phyloP scores from a whole-genome alignment of 2,888 invertebrate genomes.

The Escarpia spicata region DNA sequence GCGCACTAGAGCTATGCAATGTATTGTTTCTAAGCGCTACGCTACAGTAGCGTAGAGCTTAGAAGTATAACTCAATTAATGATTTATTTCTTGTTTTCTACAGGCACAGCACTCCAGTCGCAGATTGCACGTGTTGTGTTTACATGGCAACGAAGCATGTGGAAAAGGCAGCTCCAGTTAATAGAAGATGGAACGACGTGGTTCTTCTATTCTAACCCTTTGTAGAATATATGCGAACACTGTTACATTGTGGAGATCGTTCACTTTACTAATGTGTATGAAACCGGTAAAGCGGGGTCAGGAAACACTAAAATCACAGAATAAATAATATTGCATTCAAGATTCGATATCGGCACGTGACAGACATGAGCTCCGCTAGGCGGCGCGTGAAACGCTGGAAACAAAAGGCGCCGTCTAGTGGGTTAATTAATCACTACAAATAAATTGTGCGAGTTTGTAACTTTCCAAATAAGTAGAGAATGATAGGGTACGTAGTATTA shows the following conservation, averaged over 20 bases:
- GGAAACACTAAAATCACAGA: not conserved
- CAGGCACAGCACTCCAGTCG: not conserved
- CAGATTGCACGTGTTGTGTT: not conserved
- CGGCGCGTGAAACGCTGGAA: not conserved
- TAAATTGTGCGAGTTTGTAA: not conserved
- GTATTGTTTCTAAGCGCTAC: too few relatives aligned
- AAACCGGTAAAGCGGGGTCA: not conserved
- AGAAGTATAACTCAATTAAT: too few relatives aligned
- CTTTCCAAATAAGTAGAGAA: too few relatives aligned
- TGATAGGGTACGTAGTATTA: too few relatives aligned
- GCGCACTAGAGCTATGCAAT: too few relatives aligned
- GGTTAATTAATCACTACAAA: not conserved
- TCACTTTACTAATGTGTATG: not conserved
- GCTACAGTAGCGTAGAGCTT: too few relatives aligned
- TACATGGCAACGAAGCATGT: constrained; percentile 4
- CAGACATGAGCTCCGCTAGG: not conserved
- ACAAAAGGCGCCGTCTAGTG: constrained; percentile 4
- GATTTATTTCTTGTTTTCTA: too few relatives aligned
- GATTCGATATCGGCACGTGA: not conserved
- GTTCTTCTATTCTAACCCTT: not conserved
- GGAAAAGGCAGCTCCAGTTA: not conserved
- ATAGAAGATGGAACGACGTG: not conserved
- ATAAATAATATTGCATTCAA: not conserved
- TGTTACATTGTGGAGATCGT: not conserved
- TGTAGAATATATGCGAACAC: not conserved